A percentile compares a stretch with the other conserved stretches of the same genome.
phyloP scores from a whole-genome alignment of 1,140 invertebrate species.

The Rhopalosiphum padi region DNA sequence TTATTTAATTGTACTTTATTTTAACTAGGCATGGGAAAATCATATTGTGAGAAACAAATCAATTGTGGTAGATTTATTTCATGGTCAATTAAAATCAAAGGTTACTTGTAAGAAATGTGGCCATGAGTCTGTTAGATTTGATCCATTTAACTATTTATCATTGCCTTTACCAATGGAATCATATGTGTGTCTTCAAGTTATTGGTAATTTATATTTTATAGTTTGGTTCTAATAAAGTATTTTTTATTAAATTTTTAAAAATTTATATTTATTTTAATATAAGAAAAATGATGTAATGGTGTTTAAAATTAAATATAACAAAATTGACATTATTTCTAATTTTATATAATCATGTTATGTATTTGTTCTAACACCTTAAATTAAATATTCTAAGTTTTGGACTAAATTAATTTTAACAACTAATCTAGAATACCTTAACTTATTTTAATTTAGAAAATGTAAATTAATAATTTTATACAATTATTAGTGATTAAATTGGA shows the following conservation, averaged over 20 bases:
- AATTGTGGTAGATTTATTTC: constrained; percentile 88
- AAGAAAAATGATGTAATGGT: too few species aligned
- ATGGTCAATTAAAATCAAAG: constrained; percentile 88
- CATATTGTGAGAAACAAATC: constrained; percentile 80
- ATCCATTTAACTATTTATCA: constrained; percentile 87
- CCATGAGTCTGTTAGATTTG: constrained; percentile 83
- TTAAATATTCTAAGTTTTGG: neutral
- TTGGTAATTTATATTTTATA: constrained; percentile 66
- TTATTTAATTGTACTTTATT: constrained; percentile 58
- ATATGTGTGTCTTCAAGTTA: constrained; percentile 75
- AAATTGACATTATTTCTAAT: too few species aligned
- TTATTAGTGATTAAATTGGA: constrained; percentile 76
- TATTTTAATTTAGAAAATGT: neutral
- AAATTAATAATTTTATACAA: constrained; percentile 30
- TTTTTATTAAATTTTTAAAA: neutral
- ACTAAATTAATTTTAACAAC: neutral
- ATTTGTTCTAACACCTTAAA: neutral
- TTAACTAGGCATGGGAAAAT: constrained; percentile 76
- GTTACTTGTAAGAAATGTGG: constrained; percentile 81
- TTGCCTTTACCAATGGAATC: constrained; percentile 83
- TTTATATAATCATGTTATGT: too few species aligned
- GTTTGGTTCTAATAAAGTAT: neutral
- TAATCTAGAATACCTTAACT: neutral
- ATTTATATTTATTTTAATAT: neutral
- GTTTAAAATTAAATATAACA: too few species aligned